Conservation (phyloP, 2,888 invertebrate genomes). For the Pseudoips prasinana region DNA sequence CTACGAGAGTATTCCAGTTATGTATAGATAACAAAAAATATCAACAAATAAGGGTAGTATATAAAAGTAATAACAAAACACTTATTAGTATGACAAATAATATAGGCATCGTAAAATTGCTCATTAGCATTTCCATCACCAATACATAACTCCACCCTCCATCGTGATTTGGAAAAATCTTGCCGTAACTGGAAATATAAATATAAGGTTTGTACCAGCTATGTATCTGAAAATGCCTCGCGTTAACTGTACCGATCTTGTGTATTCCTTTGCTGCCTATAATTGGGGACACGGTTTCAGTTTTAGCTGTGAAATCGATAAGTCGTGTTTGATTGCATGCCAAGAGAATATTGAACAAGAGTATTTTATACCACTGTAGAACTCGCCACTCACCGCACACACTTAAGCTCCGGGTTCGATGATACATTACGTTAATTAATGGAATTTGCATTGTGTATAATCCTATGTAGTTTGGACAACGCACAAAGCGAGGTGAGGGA, state of each 20-base stretch:
- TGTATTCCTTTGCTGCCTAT: conserved; percentile 44
- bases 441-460: conserved; percentile 43
- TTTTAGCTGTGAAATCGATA: conserved; percentile 61
- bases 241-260: conserved; percentile 14
- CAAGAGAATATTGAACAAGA: conserved; percentile 43
- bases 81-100: conserved; percentile 4
- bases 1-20: too few species aligned
- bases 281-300: conserved; percentile 59
- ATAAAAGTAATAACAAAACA: too few species aligned
- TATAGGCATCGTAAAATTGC: conserved; percentile 15
- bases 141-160: conserved; percentile 6
- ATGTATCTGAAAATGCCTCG: not conserved
- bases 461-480: conserved; percentile 20
- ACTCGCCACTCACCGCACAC: conserved; percentile 12
- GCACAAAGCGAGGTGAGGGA: conserved; percentile 7
- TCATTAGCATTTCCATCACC: conserved; percentile 15
- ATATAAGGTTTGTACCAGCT: too few species aligned
- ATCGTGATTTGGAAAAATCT: conserved; percentile 2
- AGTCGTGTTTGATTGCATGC: conserved; percentile 57
- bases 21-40: too few species aligned
- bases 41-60: too few species aligned
- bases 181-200: not conserved
- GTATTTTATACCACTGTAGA: conserved; percentile 26
- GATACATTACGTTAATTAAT: conserved; percentile 48
- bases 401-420: conserved; percentile 17